phyloP scores from a whole-genome alignment of 2,797 vertebrate genomes.

The Xerus rutilus region DNA sequence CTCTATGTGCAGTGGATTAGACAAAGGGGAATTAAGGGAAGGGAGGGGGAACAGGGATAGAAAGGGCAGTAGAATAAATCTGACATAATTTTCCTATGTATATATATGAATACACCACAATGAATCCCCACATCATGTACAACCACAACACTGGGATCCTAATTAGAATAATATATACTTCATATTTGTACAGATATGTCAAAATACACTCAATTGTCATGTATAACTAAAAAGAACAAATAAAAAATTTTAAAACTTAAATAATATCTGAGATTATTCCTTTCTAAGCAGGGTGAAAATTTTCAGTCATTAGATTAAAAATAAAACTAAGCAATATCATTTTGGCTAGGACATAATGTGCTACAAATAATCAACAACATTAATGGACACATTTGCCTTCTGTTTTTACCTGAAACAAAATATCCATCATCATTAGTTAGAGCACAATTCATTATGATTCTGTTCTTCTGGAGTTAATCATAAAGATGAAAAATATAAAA shows the following conservation, averaged over 20 bases:
- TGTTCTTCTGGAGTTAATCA: neutral
- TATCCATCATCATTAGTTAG: neutral
- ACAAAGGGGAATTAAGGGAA: too few species aligned
- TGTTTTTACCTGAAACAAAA: slow-evolving; percentile 54
- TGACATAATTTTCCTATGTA: too few species aligned
- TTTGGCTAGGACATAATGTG: neutral
- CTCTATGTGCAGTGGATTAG: neutral
- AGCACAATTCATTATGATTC: neutral
- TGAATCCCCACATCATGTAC: too few species aligned
- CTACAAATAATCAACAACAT: slow-evolving; percentile 12
- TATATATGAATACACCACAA: too few species aligned
- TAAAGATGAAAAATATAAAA: neutral
- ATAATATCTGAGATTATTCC: neutral
- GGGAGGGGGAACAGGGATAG: too few species aligned
- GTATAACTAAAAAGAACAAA: too few species aligned
- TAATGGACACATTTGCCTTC: neutral
- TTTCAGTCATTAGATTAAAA: slow-evolving; percentile 44
- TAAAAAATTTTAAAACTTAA: neutral
- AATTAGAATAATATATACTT: too few species aligned
- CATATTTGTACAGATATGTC: too few species aligned
- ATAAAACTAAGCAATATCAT: neutral
- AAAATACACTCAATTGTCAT: too few species aligned
- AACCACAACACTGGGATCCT: too few species aligned
- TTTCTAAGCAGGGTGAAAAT: neutral
- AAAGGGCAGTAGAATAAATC: too few species aligned